Percentiles rank a stretch among this genome's conserved stretches.
Evolutionary conservation across 2,888 invertebrate species (phyloP).

Genomic region (Unio delphinus): DNA sequence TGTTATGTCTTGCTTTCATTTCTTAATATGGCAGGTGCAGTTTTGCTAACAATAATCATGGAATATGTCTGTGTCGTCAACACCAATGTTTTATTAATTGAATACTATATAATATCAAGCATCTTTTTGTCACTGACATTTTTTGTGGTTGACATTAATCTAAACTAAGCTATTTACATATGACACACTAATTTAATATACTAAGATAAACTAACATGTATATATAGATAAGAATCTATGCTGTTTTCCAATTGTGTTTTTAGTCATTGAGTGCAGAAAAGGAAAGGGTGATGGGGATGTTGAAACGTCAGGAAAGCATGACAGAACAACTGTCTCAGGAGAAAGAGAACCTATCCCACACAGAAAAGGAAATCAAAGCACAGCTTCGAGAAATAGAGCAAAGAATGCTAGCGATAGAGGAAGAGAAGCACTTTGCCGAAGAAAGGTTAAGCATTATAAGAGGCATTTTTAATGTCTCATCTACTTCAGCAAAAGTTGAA

Average conservation of each 20-base stretch:
- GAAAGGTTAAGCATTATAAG: conserved; percentile 50
- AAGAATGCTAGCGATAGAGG: conserved; percentile 51
- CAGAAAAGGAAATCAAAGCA: conserved; percentile 62
- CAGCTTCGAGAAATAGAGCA: conserved; percentile 68
- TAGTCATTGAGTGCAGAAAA: conserved; percentile 70
- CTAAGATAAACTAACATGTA: background rate
- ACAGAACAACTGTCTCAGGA: conserved; percentile 65
- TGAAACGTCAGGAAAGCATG: conserved; percentile 53
- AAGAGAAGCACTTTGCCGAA: conserved; percentile 71
- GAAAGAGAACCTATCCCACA: conserved; percentile 68
- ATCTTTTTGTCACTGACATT: too few relatives aligned
- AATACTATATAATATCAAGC: too few relatives aligned
- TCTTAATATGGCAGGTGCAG: too few relatives aligned
- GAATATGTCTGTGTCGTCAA: too few relatives aligned
- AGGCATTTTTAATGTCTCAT: background rate
- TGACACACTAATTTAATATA: too few relatives aligned
- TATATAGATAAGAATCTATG: background rate
- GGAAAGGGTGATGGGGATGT: conserved; percentile 63
- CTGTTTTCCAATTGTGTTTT: conserved; percentile 8
- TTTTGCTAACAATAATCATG: too few relatives aligned
- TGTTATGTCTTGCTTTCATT: too few relatives aligned
- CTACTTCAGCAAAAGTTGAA: background rate
- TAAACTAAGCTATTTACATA: too few relatives aligned
- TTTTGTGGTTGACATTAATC: too few relatives aligned
- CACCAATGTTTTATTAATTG: too few relatives aligned